Base-by-base conservation (phyloP, 2,113 vertebrate genomes). In the Megaleporinus macrocephalus region DNA sequence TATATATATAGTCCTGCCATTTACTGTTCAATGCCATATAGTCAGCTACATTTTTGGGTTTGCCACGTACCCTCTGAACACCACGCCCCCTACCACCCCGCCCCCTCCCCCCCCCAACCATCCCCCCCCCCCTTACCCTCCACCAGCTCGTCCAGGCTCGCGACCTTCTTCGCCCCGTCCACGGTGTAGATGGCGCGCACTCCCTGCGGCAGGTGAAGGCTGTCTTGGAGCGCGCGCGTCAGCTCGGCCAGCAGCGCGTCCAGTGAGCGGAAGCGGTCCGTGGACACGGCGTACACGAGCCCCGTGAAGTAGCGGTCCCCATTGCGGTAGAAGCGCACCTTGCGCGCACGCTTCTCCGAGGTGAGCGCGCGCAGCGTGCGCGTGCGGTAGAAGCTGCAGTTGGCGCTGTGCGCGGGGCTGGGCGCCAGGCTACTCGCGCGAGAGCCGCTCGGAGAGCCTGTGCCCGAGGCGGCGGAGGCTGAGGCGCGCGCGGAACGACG, bases 281-380 rank as follows among this genome's bases (percentile, higher is more conserved):
- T 86, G 81, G 98, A 98, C 75, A 99, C 95, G 4, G 98, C 98
- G 10, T 97, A 99, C 76, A 96, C 94, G 89, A 99, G 94, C 78
- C 98, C 98, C 86, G 98, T 99, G 90, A 99, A 99, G 89, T 97
- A 99, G 68, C 95, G 94, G 94, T 99, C 98, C 15, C 98, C 98
- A 0, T 99, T 99, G 81, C 97, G 95, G 92, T 98, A 99, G 90
- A 99, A 99, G 18, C 97, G 92, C 18, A 98, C 98, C 91, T 98
- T 99, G 80, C 96, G 96, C 80, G 98, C 97, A n/a, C 95, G 96
- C 88, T 96, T 97, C 94, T 99, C 98, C 0, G 97, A 97, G 91
- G 96, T 98, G 78, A 99, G 98, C n/a, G 98, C 94, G 93, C 98
- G 98, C 87, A 99, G 93, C 20, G 98, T 99, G 29, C 98, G 95